Conservation (phyloP, 1,140 invertebrate genomes). For the Oryctes rhinoceros region DNA sequence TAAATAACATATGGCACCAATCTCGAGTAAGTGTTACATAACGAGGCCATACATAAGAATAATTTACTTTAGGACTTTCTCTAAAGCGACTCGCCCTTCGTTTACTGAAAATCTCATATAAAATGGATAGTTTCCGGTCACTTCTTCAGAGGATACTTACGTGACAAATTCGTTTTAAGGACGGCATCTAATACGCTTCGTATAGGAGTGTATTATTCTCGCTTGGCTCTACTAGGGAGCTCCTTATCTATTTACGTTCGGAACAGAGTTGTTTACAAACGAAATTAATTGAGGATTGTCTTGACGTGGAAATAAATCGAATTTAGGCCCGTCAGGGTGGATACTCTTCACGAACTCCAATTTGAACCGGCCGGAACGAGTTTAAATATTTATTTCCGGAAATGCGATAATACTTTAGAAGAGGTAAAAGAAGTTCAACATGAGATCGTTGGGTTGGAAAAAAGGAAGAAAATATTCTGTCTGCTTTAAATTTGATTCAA, state of each 20-base stretch:
- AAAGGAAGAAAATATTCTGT: neutral
- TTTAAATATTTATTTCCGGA: conserved; percentile 30
- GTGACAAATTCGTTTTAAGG: neutral
- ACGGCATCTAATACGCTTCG: neutral
- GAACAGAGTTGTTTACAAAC: conserved; percentile 10
- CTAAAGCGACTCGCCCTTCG: neutral
- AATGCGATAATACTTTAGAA: neutral
- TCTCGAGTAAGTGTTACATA: neutral
- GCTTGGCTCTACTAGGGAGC: neutral
- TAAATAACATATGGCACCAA: neutral
- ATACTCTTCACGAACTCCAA: neutral
- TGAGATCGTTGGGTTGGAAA: neutral
- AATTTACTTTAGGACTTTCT: conserved; percentile 1
- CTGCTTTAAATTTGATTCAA: neutral
- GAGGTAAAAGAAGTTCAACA: neutral
- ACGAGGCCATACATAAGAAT: neutral
- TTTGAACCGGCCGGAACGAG: neutral
- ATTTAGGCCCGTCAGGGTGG: neutral
- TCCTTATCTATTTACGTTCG: neutral
- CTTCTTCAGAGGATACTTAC: neutral
- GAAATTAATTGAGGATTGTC: conserved; percentile 20
- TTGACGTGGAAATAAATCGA: neutral
- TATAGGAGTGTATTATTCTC: neutral
- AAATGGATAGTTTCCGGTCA: conserved; percentile 25
- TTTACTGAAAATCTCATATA: conserved; percentile 9